phyloP scores from a whole-genome alignment of 2,113 vertebrate species.

The Lipotes vexillifer region DNA sequence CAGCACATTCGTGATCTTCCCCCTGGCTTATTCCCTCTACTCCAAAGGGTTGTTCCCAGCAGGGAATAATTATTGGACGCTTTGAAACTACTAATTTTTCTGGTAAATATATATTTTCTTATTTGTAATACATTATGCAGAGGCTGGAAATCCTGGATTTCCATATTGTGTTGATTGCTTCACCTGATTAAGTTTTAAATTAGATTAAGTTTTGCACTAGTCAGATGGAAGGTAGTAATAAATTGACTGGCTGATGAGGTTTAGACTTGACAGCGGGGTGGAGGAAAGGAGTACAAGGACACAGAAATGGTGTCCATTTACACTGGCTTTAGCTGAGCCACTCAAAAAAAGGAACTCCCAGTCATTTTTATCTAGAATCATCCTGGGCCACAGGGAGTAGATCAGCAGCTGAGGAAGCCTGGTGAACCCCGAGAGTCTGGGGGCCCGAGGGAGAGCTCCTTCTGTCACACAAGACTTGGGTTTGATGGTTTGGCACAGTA shows the following conservation, averaged over 20 bases:
- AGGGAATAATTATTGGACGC: not conserved
- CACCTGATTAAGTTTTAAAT: conserved; percentile 52
- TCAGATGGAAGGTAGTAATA: conserved; percentile 10
- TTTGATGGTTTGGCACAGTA: not conserved
- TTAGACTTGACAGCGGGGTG: not conserved
- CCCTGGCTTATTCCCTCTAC: not conserved
- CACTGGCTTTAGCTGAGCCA: not conserved
- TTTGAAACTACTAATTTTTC: conserved; percentile 31
- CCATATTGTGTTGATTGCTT: not conserved
- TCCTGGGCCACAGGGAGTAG: not conserved
- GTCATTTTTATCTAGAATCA: not conserved
- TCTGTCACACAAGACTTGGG: not conserved
- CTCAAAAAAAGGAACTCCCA: not conserved
- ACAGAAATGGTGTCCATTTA: not conserved
- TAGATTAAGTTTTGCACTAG: conserved; percentile 13
- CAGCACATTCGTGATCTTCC: not conserved
- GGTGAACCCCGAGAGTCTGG: not conserved
- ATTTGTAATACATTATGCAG: not conserved
- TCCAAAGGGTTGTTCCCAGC: not conserved
- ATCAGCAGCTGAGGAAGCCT: not conserved
- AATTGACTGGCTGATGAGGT: not conserved
- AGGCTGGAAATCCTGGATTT: conserved; percentile 12
- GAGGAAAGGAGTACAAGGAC: not conserved
- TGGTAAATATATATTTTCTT: conserved; percentile 23
- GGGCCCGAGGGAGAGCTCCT: not conserved